phyloP scores from a whole-genome alignment of 2,797 vertebrate species.

The Margarornis squamiger region DNA sequence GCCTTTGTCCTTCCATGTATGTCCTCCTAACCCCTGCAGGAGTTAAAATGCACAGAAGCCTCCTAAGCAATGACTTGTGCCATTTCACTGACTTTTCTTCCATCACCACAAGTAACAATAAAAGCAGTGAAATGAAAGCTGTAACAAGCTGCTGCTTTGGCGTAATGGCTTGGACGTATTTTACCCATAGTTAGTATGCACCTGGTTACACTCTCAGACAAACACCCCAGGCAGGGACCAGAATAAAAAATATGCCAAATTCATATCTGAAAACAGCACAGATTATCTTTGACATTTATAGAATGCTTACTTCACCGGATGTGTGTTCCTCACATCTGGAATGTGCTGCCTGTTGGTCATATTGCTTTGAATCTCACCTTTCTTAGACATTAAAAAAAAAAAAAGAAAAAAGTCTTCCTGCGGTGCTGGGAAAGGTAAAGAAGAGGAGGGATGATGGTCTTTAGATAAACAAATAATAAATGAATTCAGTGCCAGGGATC shows the following conservation, averaged over 20 bases:
- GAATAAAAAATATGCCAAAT: not conserved
- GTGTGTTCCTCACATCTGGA: not conserved
- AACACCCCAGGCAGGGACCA: not conserved
- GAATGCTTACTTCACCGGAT: not conserved
- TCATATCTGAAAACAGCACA: not conserved
- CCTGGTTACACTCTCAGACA: constrained; percentile 5
- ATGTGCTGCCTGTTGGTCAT: not conserved
- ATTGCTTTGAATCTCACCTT: not conserved
- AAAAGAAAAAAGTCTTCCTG: not conserved
- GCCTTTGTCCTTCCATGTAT: not conserved
- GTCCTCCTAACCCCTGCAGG: not conserved
- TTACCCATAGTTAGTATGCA: constrained; percentile 27
- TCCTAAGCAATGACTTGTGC: not conserved
- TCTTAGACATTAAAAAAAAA: not conserved
- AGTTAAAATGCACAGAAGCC: not conserved
- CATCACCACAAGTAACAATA: not conserved
- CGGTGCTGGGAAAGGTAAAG: not conserved
- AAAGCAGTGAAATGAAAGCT: not conserved
- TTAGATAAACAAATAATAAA: not conserved
- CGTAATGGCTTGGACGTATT: constrained; percentile 7
- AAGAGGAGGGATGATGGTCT: not conserved
- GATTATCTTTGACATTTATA: not conserved
- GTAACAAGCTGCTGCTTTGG: constrained; percentile 46
- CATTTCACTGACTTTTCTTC: not conserved
- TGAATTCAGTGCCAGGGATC: not conserved